Evolutionary conservation across 2,888 invertebrate genomes (phyloP), one percentile per base, ranked within the genome.

Genomic region (Corbicula japonica): DNA sequence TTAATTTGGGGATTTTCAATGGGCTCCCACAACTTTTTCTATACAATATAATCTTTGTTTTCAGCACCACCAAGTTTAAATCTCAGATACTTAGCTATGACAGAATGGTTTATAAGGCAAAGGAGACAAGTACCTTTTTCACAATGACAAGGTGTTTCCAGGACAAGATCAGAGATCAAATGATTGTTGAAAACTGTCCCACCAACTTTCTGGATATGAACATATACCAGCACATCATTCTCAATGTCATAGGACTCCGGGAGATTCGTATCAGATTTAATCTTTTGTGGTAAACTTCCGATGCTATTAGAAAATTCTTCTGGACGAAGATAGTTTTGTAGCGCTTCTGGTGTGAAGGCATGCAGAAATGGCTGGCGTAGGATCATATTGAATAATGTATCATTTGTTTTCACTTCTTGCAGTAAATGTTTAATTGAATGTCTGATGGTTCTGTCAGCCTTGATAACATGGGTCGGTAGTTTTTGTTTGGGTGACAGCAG

Each of bases 141-240:
- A 58, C 82, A 83, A 0, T 60, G n/a, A 44, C 82, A 83, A 18
- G 79, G 78, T 21, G 54, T 78, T n/a, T 76, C 69, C 1, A 83
- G 54, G 8, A 63, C 32, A n/a, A 83, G 73, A 62, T 83, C 78
- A 10, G 54, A 66, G 41, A 83, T 70, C 12, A 83, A 41, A 56
- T 83, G 83, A 2, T 56, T 10, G 44, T 83, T 83, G 30, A 83
- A 83, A 1, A 63, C 54, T 12, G 83, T 83, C 21, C 80, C 83
- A 2, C 80, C 80, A 26, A 74, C 78, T 35, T 83, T 83, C 66
- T 83, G 83, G 63, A 83, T 83, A 54, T 83, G 83, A 6, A 83
- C 41, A 70, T 80, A 83, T 6, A 83, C 83, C 23, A 83, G 68
- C 1, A 80, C 80, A 58, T 83, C 83, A 8, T 48, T 50, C 18